Evolutionary conservation across 2,888 invertebrate genomes (phyloP).

Genomic region (Julus scanicus): DNA sequence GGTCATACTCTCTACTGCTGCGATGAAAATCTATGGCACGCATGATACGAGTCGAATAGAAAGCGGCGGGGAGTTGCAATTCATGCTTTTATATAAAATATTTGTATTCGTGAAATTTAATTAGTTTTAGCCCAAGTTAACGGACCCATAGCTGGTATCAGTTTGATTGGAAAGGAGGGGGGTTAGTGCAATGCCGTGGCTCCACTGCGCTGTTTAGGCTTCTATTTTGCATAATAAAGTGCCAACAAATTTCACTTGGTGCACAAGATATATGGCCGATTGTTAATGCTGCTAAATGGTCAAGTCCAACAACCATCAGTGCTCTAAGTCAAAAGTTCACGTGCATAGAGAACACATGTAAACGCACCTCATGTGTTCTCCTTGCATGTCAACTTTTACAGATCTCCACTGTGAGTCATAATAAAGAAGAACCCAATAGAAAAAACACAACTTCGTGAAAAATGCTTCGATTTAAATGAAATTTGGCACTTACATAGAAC

Average conservation of each 20-base stretch:
- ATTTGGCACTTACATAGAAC: too few species aligned
- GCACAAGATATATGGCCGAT: background rate
- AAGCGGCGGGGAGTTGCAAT: background rate
- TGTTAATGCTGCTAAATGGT: background rate
- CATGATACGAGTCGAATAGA: background rate
- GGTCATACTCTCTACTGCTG: constrained; percentile 30
- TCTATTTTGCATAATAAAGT: background rate
- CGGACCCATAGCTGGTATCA: background rate
- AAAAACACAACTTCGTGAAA: too few species aligned
- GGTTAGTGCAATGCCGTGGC: background rate
- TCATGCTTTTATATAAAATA: constrained; percentile 11
- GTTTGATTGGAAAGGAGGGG: background rate
- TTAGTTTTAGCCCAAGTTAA: constrained; percentile 26
- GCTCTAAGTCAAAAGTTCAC: too few species aligned
- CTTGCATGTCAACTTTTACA: too few species aligned
- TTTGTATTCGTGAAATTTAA: constrained; percentile 20
- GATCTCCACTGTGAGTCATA: too few species aligned
- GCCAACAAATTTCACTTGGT: background rate
- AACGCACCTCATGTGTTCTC: too few species aligned
- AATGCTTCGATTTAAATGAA: too few species aligned
- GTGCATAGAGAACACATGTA: too few species aligned
- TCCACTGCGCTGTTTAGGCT: background rate
- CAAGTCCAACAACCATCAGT: too few species aligned
- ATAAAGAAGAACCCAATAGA: too few species aligned
- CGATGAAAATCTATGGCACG: background rate